Evolutionary conservation across 1,140 invertebrate species (phyloP), one percentile per base, ranked within the genome.

Genomic region (Drosophila yakuba): DNA sequence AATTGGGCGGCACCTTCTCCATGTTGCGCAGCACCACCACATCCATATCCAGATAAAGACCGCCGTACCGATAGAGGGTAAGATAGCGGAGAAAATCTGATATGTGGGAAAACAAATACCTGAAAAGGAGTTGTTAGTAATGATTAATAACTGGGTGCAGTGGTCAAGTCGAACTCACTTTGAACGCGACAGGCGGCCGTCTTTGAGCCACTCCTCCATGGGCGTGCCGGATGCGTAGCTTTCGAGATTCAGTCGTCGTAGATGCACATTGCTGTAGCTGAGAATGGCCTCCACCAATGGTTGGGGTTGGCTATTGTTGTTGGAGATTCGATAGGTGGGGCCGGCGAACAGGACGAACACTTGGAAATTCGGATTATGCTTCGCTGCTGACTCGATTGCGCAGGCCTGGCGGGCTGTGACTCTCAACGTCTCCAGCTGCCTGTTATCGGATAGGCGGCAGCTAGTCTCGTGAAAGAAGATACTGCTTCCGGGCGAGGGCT

Each of bases 41-140:
- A 81, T 97, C 96, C 59, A 96, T 90, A 73, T 97, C 96, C 43
- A 97, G 86, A 90, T 97, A 97, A 41, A 96, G 95, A 1, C 96
- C 96, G 32, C 96, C 96, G 62, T 94, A 96, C 82, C 96, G 96
- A 93, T 95, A 96, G 0, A 97, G 90, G 0, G 95, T 95, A 11
- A 96, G 78, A 71, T 95, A 97, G 64, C 96, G 93, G 32, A 97
- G 80, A 15, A 96, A 93, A 80, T 96, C 96, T 15, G 94, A 94
- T 69, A 95, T 94, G 92, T 96, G 94, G 74, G 94, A 94, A 62
- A 93, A 78, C 2, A 91, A 59, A 59, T 83, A 91, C 4, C 90
- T 91, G 32, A 14, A 54, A 68, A n/a, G 0, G 32, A 2, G 23
- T 14, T 17, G 12, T 25, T 1, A n/a, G 32, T 39, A 2, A 35